Conservation (phyloP, 2,113 vertebrate genomes). For the Litocranius walleri region DNA sequence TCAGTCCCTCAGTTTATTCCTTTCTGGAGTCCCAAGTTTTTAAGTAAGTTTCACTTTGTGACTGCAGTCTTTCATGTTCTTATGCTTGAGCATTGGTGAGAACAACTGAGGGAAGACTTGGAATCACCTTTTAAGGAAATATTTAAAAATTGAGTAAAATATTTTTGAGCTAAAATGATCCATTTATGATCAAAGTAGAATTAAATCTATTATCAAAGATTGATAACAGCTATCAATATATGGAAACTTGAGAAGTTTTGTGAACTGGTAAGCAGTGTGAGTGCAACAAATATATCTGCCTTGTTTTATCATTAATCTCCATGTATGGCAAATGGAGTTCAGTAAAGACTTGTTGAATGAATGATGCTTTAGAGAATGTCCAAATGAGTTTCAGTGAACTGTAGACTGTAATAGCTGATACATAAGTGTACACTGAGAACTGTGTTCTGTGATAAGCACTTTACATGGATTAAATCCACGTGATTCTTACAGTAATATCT, state of each 20-base stretch:
- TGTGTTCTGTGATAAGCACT: background rate
- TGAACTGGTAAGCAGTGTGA: background rate
- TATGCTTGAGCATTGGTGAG: background rate
- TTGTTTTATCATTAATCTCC: background rate
- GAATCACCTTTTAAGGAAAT: conserved; percentile 18
- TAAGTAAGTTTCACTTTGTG: background rate
- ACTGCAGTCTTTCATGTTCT: background rate
- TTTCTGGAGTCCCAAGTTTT: background rate
- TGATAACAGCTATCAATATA: background rate
- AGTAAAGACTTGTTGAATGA: background rate
- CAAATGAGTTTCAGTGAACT: background rate
- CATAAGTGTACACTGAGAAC: background rate
- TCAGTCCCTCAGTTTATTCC: background rate
- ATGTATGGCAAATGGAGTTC: background rate
- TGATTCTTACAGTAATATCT: background rate
- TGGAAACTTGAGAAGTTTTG: background rate
- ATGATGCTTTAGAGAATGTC: background rate
- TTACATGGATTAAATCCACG: background rate
- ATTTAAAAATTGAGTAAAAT: background rate
- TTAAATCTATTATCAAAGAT: background rate
- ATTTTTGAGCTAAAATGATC: background rate
- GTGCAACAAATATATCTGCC: background rate
- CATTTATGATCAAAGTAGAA: background rate
- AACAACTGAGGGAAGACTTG: background rate
- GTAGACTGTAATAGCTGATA: background rate